A percentile compares a stretch with the other conserved stretches of the same genome.
Evolutionary conservation across 2,113 vertebrate species (phyloP).

Genomic region (Gymnocephalus cernua): DNA sequence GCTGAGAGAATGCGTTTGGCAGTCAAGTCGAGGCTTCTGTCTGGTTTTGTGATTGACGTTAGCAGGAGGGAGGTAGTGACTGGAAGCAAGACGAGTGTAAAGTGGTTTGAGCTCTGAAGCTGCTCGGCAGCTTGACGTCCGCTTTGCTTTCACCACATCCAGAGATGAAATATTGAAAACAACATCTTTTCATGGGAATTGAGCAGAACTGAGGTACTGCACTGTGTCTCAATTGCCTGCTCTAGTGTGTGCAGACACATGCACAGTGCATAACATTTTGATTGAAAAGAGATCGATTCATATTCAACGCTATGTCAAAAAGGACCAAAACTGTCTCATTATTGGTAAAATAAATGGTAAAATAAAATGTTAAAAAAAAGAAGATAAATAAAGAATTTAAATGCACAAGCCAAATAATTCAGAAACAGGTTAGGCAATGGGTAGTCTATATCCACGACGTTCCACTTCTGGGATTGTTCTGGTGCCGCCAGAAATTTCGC

Average conservation of each 20-base stretch:
- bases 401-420: neutral
- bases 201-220: slow-evolving; percentile 21
- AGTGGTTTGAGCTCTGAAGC: slow-evolving; percentile 44
- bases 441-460: too few species aligned
- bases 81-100: slow-evolving; percentile 32
- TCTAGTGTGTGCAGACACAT: neutral
- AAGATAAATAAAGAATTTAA: neutral
- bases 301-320: neutral
- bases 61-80: slow-evolving; percentile 20
- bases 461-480: too few species aligned
- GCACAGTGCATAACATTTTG: too few species aligned
- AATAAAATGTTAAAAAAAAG: neutral
- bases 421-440: neutral
- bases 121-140: slow-evolving; percentile 30
- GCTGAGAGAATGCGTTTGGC: slow-evolving; percentile 36
- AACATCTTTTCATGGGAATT: slow-evolving; percentile 20
- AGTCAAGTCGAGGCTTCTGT: slow-evolving; percentile 28
- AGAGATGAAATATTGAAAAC: slow-evolving; percentile 61
- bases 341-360: neutral
- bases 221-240: neutral
- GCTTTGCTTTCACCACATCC: slow-evolving; percentile 43
- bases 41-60: slow-evolving; percentile 46
- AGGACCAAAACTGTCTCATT: neutral
- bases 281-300: neutral
- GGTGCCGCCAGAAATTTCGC: too few species aligned